Evolutionary conservation across 2,797 vertebrate species (phyloP).

Genomic region (Sorex maritimensis): DNA sequence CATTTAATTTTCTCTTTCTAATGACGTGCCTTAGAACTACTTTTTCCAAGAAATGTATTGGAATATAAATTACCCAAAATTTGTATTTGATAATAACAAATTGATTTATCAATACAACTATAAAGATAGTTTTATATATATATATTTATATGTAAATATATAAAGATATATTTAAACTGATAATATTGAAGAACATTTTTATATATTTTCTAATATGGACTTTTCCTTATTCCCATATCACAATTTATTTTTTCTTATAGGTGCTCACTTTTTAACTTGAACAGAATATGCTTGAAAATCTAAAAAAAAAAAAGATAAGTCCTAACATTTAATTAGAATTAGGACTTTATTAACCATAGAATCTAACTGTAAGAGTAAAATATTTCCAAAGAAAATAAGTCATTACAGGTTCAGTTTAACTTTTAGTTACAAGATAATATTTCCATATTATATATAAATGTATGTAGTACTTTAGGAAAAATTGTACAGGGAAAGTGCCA

Average conservation of each 20-base stretch:
- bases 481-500: too few species aligned
- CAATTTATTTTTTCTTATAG: slow-evolving; percentile 25
- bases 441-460: not conserved
- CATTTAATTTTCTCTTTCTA: slow-evolving; percentile 37
- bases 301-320: slow-evolving; percentile 41
- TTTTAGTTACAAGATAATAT: not conserved
- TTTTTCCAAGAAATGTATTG: not conserved
- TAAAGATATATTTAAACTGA: not conserved
- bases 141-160: too few species aligned
- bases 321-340: not conserved
- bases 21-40: not conserved
- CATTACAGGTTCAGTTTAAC: not conserved
- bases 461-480: too few species aligned
- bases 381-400: slow-evolving; percentile 42
- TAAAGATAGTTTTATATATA: not conserved
- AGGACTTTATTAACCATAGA: not conserved
- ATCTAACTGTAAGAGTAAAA: slow-evolving; percentile 10
- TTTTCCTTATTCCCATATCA: slow-evolving; percentile 34
- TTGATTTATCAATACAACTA: too few species aligned
- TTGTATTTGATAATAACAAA: not conserved
- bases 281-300: slow-evolving; percentile 38
- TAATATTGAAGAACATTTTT: not conserved
- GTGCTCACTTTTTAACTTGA: not conserved
- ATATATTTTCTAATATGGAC: slow-evolving; percentile 4
- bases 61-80: slow-evolving; percentile 10